Evolutionary conservation across 1,140 invertebrate species (phyloP), one percentile per base, ranked within the genome.

Genomic region (Magallana ariakensis): DNA sequence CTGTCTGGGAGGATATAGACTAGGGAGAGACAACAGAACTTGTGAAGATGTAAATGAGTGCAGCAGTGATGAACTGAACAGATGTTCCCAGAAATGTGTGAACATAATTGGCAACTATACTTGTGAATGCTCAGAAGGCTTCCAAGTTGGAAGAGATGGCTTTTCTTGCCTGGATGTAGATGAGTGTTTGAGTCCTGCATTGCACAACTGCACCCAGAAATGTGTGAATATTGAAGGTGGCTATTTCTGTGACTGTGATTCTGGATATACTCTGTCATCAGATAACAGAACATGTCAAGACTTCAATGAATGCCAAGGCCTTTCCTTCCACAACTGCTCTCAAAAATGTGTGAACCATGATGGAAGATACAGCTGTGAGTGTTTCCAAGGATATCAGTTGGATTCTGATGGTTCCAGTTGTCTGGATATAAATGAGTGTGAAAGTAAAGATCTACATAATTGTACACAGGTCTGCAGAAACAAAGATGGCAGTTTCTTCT

Each of bases 41-140:
- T 80, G 19, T 80, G 7, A 19, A 26, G 75, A 80, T 80, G 6
- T 22, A 26, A 9, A 80, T 80, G 75, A 80, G 33, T 80, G 75
- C 46, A 15, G 1, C 16, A 19, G 19, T 62, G 15, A 15, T 19
- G 3, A 15, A 62, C 15, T 62, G 0, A 15, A 62, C 60, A 62
- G 19, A 15, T 62, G 60, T 62, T 62, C 60, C 15, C 60, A 62
- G 19, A 62, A 1, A 1, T 62, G 60, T 19, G 19, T 62, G 8
- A 62, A 62, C 0, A 8, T 4, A 62, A 19, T 16, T 7, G 60
- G 60, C 2, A 62, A 16, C 60, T 8, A 62, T 19, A 62, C 60
- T 5, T 62, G 60, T 62, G 60, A 62, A 62, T 62, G 60, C 19
- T 62, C 8, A 0, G 19, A 15, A 62, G 60, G 60, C 15, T 62